phyloP scores from a whole-genome alignment of 2,113 vertebrate genomes.

The Dromiciops gliroides region DNA sequence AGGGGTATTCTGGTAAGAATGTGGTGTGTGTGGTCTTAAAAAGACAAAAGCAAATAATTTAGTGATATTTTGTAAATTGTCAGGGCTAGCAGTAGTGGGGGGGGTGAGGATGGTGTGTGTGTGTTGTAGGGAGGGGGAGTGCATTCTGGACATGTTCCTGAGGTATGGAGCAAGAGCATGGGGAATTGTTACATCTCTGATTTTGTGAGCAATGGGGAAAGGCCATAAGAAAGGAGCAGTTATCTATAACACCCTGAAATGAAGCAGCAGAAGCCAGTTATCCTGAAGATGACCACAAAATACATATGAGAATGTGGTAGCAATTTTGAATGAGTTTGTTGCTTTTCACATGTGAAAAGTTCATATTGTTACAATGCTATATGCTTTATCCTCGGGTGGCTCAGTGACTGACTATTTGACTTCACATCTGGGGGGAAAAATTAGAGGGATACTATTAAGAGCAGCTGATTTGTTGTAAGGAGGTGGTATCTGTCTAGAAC shows the following conservation, averaged over 20 bases:
- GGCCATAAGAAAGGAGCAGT: neutral
- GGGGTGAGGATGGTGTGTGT: too few relatives aligned
- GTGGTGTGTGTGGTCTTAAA: neutral
- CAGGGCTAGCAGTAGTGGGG: neutral
- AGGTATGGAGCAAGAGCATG: neutral
- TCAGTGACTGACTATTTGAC: conserved; percentile 28
- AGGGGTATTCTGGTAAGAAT: neutral
- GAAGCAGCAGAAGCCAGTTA: conserved; percentile 5
- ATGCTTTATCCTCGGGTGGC: neutral
- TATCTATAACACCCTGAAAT: conserved; percentile 18
- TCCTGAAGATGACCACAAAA: neutral
- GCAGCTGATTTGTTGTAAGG: conserved; percentile 23
- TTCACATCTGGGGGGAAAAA: conserved; percentile 31
- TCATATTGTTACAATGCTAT: neutral
- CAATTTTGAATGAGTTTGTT: neutral
- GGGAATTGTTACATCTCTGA: neutral
- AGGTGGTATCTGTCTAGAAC: conserved; percentile 15
- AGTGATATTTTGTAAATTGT: conserved; percentile 1
- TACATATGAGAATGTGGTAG: too few relatives aligned
- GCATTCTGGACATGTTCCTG: neutral
- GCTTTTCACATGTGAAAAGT: neutral
- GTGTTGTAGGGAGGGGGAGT: neutral
- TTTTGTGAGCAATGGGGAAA: neutral
- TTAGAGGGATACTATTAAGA: conserved; percentile 29
- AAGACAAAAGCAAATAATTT: neutral